A percentile compares a stretch with the other conserved stretches of the same genome.
Evolutionary conservation across 2,113 vertebrate genomes (phyloP).

Genomic region (Felis chaus): DNA sequence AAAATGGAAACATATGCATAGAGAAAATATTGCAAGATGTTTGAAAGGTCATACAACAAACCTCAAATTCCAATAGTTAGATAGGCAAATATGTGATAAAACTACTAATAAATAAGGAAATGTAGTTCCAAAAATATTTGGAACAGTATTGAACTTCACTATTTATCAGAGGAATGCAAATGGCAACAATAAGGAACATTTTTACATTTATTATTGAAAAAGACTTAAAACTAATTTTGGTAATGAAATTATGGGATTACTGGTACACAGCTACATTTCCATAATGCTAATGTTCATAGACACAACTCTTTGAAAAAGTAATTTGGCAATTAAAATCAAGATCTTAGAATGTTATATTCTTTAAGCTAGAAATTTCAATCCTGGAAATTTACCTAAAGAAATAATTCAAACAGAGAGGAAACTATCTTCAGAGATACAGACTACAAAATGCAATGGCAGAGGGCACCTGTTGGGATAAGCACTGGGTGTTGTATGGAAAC

Average conservation of each 20-base stretch:
- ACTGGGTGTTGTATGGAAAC: no score
- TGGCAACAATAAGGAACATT: background rate
- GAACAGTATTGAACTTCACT: background rate
- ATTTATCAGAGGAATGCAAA: background rate
- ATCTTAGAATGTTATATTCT: background rate
- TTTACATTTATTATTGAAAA: background rate
- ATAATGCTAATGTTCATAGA: background rate
- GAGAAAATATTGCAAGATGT: background rate
- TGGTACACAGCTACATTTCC: background rate
- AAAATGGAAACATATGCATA: background rate
- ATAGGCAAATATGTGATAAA: background rate
- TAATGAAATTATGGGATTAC: background rate
- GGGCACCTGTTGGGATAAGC: no score
- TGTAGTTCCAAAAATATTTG: background rate
- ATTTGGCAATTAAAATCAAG: constrained; percentile 29
- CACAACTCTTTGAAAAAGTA: constrained; percentile 9
- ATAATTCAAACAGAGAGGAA: background rate
- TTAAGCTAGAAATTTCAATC: background rate
- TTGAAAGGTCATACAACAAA: constrained; percentile 24
- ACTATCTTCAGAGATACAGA: background rate
- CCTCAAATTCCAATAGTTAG: background rate
- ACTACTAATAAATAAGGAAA: background rate
- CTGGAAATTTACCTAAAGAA: background rate
- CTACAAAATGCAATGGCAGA: background rate
- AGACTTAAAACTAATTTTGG: constrained; percentile 19